Base-by-base conservation (phyloP, 1,140 invertebrate species). In the Diprion similis region DNA sequence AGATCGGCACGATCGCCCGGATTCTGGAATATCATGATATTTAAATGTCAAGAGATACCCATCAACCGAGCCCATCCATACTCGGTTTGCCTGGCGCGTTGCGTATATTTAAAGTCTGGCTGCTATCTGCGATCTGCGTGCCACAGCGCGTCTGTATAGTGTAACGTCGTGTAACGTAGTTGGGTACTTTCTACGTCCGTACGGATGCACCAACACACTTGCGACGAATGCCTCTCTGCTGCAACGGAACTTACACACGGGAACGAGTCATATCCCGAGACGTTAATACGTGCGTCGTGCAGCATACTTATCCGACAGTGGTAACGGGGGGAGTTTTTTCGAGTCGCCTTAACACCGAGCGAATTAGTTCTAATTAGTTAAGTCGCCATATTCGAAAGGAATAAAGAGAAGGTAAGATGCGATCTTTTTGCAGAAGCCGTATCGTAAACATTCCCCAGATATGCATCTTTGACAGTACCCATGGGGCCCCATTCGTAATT, bases 311-410 rank as follows among this genome's bases (percentile, higher is more conserved):
- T 0, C 24, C 24, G 24, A 37, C 24, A 37, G 24, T 37, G 24
- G 24, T 37, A 37, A 37, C 24, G 24, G 24, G 2, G 24, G 6
- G 2, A 37, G 24, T 37, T 59, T 59, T 15, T 59, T 59, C 51
- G n/a, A 59, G 11, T 59, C 51, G n/a, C 11, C 51, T 59, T 59
- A 59, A 59, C 51, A 59, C 51, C 51, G 51, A 59, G n/a, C 51
- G 51, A 59, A 59, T 59, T 59, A 59, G 51, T 59, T 59, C 51
- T 59, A 59, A 59, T 59, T 59, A 59, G 51, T 59, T 59, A 59
- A 59, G 51, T 59, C 51, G 51, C 51, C 51, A 59, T 59, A 59
- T 59, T 59, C n/a, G 51, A 59, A 59, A 59, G 51, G 51, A 17
- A 59, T 59, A 59, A 59, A 59, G 51, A 59, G 51, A 59, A 10